These are phyloP conservation scores for Potorous gilbertii DNA, from an alignment of 2,797 vertebrate genomes.

Conservation along the genomic window DNA sequence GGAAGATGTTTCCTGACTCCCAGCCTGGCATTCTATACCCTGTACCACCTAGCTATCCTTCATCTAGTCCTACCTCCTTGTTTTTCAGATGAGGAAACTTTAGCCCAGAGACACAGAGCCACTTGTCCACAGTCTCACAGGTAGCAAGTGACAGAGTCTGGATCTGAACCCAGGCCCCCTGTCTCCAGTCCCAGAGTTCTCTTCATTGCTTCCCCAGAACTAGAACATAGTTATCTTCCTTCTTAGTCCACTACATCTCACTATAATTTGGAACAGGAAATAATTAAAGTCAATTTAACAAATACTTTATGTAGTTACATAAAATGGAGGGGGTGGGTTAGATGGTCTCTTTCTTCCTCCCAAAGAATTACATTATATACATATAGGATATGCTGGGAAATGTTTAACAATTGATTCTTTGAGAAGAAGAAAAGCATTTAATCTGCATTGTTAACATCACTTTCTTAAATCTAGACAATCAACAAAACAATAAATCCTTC, in stretches of 20 bases:
- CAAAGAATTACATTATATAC: neutral
- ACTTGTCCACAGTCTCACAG: neutral
- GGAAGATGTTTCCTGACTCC: neutral
- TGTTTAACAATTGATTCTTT: neutral
- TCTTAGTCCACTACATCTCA: neutral
- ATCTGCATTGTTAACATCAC: neutral
- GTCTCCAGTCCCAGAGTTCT: neutral
- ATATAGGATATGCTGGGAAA: neutral
- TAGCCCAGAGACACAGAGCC: neutral
- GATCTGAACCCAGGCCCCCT: slow-evolving; percentile 15
- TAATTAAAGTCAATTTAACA: neutral
- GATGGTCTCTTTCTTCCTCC: neutral
- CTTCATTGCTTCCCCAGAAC: neutral
- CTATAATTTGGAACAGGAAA: neutral
- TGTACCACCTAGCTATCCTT: neutral
- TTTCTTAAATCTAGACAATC: neutral
- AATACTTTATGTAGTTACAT: neutral
- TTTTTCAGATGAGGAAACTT: neutral
- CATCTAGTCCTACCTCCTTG: neutral
- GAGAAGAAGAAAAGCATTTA: neutral
- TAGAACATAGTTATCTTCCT: neutral
- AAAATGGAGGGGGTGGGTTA: neutral
- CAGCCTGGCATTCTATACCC: neutral
- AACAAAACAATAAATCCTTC: neutral
- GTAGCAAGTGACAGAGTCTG: slow-evolving; percentile 14